Evolutionary conservation across 2,113 vertebrate species (phyloP).

Genomic region (Hippocampus barbouri): DNA sequence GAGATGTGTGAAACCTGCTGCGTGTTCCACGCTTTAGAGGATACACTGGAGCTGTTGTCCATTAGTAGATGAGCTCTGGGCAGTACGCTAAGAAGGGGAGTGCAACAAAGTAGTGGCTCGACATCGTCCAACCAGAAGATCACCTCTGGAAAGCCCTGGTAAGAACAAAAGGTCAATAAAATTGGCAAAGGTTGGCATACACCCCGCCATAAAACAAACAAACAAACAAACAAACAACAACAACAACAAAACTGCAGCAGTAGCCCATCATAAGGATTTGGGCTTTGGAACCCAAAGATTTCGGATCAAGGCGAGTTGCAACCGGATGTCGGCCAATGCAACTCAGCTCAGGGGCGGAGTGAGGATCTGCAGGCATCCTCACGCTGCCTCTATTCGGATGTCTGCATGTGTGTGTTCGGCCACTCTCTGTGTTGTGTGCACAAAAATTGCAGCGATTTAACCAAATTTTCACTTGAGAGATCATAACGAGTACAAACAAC

Average conservation of each 20-base stretch:
- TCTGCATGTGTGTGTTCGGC: not conserved
- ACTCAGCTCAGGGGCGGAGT: no score
- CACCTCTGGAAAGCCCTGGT: constrained; percentile 62
- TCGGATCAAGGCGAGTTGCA: not conserved
- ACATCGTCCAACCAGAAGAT: constrained; percentile 60
- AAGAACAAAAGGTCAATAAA: constrained; percentile 1
- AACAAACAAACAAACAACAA: no score
- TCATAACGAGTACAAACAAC: not conserved
- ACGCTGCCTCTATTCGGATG: no score
- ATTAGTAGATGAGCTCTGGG: constrained; percentile 46
- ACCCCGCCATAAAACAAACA: no score
- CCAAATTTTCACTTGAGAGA: not conserved
- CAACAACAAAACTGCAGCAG: not conserved
- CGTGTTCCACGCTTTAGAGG: constrained; percentile 67
- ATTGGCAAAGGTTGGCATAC: no score
- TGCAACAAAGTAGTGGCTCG: constrained; percentile 61
- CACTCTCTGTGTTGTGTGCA: not conserved
- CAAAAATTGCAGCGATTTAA: not conserved
- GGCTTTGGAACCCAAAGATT: not conserved
- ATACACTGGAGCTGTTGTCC: constrained; percentile 22
- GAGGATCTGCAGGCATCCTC: no score
- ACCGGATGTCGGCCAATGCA: no score
- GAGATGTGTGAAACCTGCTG: constrained; percentile 66
- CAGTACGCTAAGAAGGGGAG: constrained; percentile 67
- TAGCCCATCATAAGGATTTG: not conserved